Evolutionary conservation across 1,140 invertebrate genomes (phyloP).

Genomic region (Oncopeltus fasciatus): DNA sequence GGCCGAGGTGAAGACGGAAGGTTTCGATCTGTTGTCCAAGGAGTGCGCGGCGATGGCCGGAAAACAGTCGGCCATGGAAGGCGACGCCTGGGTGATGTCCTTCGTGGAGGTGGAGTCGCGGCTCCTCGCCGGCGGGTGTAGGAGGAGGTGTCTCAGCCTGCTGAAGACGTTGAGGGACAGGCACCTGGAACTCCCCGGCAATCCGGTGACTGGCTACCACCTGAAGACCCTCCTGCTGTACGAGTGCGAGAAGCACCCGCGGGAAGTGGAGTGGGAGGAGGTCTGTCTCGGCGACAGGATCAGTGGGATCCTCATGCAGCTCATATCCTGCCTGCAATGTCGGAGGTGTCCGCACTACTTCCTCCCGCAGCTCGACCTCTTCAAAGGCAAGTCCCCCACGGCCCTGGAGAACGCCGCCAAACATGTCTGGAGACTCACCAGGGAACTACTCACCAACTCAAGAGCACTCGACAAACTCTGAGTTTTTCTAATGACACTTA

Average conservation of each 20-base stretch:
- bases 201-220: constrained; percentile 86
- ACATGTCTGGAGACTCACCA: constrained; percentile 84
- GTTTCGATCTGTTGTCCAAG: constrained; percentile 88
- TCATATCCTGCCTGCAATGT: constrained; percentile 95
- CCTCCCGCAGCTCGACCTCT: constrained; percentile 78
- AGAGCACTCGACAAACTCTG: constrained; percentile 86
- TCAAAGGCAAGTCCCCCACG: constrained; percentile 85
- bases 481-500: constrained; percentile 22
- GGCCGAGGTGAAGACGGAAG: constrained; percentile 91
- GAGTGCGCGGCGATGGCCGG: constrained; percentile 75
- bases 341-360: constrained; percentile 92
- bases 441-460: constrained; percentile 87
- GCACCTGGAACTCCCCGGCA: constrained; percentile 83
- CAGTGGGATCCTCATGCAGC: constrained; percentile 88
- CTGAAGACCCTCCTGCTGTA: constrained; percentile 89
- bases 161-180: constrained; percentile 86
- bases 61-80: constrained; percentile 94
- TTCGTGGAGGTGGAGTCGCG: constrained; percentile 90
- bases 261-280: constrained; percentile 93
- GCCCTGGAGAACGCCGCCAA: constrained; percentile 91
- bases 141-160: constrained; percentile 78
- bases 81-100: constrained; percentile 91
- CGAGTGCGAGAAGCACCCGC: constrained; percentile 96
- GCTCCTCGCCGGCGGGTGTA: constrained; percentile 73
- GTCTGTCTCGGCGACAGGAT: constrained; percentile 82